Evolutionary conservation across 2,113 vertebrate species (phyloP).

Genomic region (Lipophrys pholis): DNA sequence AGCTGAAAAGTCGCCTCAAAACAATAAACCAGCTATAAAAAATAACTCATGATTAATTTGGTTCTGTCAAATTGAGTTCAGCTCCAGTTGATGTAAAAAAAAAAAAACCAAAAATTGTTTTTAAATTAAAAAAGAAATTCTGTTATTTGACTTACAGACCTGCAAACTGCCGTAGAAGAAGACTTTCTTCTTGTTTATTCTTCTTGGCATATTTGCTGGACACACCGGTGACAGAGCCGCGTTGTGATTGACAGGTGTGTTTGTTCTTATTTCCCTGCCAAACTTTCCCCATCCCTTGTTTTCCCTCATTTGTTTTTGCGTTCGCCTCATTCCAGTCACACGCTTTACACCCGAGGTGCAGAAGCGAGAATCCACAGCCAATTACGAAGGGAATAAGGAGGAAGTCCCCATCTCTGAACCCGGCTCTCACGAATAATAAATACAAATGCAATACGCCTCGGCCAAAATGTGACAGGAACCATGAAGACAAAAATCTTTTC

Average conservation of each 20-base stretch:
- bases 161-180: too few relatives aligned
- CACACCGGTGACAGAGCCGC: background rate
- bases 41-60: background rate
- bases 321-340: constrained; percentile 28
- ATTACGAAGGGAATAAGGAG: constrained; percentile 19
- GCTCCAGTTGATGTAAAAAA: too few relatives aligned
- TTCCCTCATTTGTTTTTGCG: constrained; percentile 15
- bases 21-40: too few relatives aligned
- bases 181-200: background rate
- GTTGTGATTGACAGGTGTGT: background rate
- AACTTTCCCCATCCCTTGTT: constrained; percentile 22
- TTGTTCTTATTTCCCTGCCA: background rate
- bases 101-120: background rate
- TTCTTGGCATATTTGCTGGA: background rate
- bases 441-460: background rate
- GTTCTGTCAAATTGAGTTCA: background rate
- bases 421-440: background rate
- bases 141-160: too few relatives aligned
- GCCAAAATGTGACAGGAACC: background rate
- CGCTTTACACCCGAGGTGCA: background rate
- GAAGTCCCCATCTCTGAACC: background rate
- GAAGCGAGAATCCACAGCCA: constrained; percentile 1
- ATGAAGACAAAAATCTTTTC: too few relatives aligned
- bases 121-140: too few relatives aligned
- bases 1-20: too few relatives aligned